Evolutionary conservation across 2,113 vertebrate species (phyloP).

Genomic region (Deroptyus accipitrinus): DNA sequence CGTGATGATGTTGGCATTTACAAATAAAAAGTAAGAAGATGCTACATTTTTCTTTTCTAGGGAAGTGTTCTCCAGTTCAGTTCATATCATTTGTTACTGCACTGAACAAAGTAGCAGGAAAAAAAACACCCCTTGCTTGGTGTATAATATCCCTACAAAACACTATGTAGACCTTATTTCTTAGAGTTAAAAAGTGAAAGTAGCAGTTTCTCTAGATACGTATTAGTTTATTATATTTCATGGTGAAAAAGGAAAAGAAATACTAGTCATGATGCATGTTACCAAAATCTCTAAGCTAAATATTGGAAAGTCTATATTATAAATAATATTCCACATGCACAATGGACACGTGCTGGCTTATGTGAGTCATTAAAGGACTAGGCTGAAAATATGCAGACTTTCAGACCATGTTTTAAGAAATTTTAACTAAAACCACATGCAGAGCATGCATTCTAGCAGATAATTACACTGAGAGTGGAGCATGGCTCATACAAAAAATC

Average conservation of each 20-base stretch:
- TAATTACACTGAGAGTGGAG: neutral
- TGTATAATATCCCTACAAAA: neutral
- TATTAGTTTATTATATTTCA: neutral
- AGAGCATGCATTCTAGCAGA: constrained; percentile 17
- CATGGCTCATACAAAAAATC: neutral
- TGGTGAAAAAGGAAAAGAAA: neutral
- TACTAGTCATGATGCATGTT: neutral
- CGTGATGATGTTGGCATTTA: neutral
- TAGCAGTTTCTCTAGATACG: neutral
- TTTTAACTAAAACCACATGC: constrained; percentile 58
- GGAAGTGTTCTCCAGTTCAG: neutral
- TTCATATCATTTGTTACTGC: neutral
- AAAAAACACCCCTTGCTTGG: neutral
- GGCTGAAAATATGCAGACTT: constrained; percentile 58
- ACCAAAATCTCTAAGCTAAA: neutral
- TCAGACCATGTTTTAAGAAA: constrained; percentile 48
- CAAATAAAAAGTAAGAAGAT: neutral
- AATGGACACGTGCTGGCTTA: neutral
- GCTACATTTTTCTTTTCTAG: neutral
- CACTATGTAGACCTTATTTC: neutral
- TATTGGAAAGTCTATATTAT: neutral
- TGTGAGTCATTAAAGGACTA: constrained; percentile 27
- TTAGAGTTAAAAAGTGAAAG: neutral
- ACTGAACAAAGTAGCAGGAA: neutral
- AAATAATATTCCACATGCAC: neutral